Evolutionary conservation across 2,888 invertebrate genomes (phyloP).

Genomic region (Amblyteles armatorius): DNA sequence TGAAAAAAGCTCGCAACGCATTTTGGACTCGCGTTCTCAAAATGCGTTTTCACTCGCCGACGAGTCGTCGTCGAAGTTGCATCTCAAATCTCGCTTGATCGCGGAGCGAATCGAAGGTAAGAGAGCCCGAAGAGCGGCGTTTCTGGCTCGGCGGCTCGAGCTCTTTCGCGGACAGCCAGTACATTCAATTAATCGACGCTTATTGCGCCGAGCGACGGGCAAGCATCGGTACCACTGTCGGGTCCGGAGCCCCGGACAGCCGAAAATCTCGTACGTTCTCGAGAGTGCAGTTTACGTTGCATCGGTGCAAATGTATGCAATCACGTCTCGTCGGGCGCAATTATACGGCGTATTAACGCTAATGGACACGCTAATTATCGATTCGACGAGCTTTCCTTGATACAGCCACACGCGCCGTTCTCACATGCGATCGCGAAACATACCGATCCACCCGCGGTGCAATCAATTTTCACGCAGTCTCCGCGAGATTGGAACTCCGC

Average conservation of each 20-base stretch:
- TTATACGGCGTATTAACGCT: slow-evolving; percentile 81
- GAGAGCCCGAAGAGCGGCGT: background rate
- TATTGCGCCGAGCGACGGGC: slow-evolving; percentile 66
- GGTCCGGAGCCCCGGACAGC: background rate
- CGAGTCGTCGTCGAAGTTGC: slow-evolving; percentile 16
- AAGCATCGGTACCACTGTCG: slow-evolving; percentile 41
- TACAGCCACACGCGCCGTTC: slow-evolving; percentile 64
- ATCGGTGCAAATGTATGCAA: slow-evolving; percentile 3
- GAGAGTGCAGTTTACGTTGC: slow-evolving; percentile 19
- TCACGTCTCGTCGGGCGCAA: slow-evolving; percentile 68
- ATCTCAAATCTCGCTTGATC: slow-evolving; percentile 28
- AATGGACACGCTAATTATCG: slow-evolving; percentile 83
- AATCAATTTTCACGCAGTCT: slow-evolving; percentile 77
- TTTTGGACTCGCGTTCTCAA: background rate
- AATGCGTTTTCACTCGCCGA: background rate
- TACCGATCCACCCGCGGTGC: slow-evolving; percentile 73
- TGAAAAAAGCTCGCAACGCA: too few relatives aligned
- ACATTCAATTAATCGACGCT: slow-evolving; percentile 70
- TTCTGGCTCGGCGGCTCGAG: slow-evolving; percentile 42
- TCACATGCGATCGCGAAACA: slow-evolving; percentile 43
- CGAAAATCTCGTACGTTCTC: slow-evolving; percentile 49
- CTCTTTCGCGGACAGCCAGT: slow-evolving; percentile 63
- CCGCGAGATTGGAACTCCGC: slow-evolving; percentile 72
- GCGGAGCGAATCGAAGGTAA: slow-evolving; percentile 60
- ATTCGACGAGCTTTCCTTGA: slow-evolving; percentile 78